Conservation (phyloP, 2,888 invertebrate genomes). For the Diaperis boleti region DNA sequence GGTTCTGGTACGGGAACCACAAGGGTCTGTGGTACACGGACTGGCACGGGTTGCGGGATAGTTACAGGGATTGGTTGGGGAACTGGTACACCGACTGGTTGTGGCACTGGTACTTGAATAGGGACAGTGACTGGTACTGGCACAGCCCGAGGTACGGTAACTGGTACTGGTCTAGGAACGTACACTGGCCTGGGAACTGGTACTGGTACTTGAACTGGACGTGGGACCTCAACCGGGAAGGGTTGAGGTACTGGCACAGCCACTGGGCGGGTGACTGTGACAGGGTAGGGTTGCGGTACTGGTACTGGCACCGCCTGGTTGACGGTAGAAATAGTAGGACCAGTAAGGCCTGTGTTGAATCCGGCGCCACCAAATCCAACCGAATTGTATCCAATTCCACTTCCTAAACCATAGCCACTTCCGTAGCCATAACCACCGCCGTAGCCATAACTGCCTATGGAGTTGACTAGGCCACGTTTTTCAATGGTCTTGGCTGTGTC, state of each 20-base stretch:
- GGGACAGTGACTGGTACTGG: conserved; percentile 58
- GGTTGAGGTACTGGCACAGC: conserved; percentile 63
- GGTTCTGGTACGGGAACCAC: conserved; percentile 54
- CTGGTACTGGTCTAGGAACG: conserved; percentile 61
- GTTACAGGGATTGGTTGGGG: conserved; percentile 71
- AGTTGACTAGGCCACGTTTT: conserved; percentile 49
- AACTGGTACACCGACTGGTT: conserved; percentile 66
- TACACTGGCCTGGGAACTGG: conserved; percentile 69
- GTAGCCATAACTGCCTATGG: conserved; percentile 20
- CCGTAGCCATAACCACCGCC: conserved; percentile 28
- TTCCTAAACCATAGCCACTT: conserved; percentile 28
- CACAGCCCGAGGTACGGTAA: conserved; percentile 50
- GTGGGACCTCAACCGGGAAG: conserved; percentile 66
- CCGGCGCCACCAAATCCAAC: conserved; percentile 27
- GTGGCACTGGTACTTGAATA: conserved; percentile 66
- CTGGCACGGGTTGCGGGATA: conserved; percentile 69
- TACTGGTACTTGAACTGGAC: conserved; percentile 65
- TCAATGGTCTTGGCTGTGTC: conserved; percentile 49
- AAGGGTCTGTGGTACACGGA: conserved; percentile 57
- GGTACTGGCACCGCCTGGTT: conserved; percentile 62
- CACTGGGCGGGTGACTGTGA: conserved; percentile 60
- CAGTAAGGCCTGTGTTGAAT: conserved; percentile 47
- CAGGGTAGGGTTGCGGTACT: conserved; percentile 69
- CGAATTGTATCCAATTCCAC: conserved; percentile 14
- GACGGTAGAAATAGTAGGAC: conserved; percentile 61